These are phyloP conservation scores for Tachypleus tridentatus DNA, from an alignment of 1,140 invertebrate genomes.

Conservation along the genomic window DNA sequence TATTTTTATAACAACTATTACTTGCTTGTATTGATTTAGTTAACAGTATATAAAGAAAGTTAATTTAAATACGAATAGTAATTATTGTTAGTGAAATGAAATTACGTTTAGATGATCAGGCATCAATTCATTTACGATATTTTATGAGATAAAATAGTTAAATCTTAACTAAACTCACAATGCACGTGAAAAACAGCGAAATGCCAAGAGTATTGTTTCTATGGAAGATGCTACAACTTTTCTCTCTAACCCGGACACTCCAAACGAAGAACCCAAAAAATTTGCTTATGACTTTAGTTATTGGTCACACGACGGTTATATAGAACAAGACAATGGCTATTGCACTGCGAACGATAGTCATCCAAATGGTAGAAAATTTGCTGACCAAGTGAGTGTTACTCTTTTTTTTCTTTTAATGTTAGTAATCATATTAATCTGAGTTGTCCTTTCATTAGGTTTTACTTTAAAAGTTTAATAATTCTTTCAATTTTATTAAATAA, in stretches of 20 bases:
- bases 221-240: constrained; percentile 43
- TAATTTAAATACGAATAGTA: too few species aligned
- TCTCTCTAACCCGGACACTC: constrained; percentile 40
- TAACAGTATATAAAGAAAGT: too few species aligned
- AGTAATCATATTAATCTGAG: constrained; percentile 4
- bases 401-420: constrained; percentile 9
- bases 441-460: constrained; percentile 5
- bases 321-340: constrained; percentile 38
- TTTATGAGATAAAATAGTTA: too few species aligned
- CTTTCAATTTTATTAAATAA: background rate
- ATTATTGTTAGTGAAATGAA: too few species aligned
- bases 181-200: constrained; percentile 42
- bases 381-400: constrained; percentile 37
- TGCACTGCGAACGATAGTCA: constrained; percentile 33
- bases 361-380: constrained; percentile 38
- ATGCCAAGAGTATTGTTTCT: constrained; percentile 41
- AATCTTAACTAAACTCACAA: constrained; percentile 31
- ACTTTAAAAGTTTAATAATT: background rate
- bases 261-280: constrained; percentile 35
- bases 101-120: too few species aligned
- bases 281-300: constrained; percentile 49
- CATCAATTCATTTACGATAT: too few species aligned
- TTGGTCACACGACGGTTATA: constrained; percentile 50
- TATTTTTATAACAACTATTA: too few species aligned
- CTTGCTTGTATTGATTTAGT: too few species aligned